Percentiles rank a stretch among this genome's conserved stretches.
Conservation (phyloP, 2,888 invertebrate genomes). For the Theristus sp. region DNA sequence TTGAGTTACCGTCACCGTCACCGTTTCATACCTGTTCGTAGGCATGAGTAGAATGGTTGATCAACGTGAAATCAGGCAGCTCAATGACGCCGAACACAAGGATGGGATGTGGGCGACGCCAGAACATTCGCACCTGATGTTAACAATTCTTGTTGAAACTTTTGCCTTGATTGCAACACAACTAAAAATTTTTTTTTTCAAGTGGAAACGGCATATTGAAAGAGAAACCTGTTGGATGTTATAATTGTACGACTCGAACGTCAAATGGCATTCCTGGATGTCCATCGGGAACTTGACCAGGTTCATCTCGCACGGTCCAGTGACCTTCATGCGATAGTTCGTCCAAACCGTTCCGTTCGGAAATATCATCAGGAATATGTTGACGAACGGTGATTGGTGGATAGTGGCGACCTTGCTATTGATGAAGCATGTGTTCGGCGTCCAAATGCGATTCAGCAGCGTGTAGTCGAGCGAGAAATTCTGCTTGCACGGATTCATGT, state of each 20-base stretch:
- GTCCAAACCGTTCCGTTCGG: constrained; percentile 29
- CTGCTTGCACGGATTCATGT: constrained; percentile 25
- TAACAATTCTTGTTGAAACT: too few species aligned
- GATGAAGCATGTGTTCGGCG: constrained; percentile 27
- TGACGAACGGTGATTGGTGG: constrained; percentile 25
- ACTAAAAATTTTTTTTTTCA: too few species aligned
- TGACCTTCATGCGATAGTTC: constrained; percentile 25
- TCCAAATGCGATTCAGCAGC: constrained; percentile 24
- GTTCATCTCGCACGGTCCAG: constrained; percentile 26
- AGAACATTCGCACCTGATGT: constrained; percentile 27
- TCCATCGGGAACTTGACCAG: constrained; percentile 12
- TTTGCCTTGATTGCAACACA: too few species aligned
- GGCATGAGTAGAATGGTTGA: constrained; percentile 15
- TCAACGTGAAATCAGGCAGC: constrained; percentile 24
- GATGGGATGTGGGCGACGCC: constrained; percentile 22
- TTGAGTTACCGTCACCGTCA: too few species aligned
- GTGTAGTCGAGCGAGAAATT: constrained; percentile 25
- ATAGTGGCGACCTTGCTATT: constrained; percentile 26
- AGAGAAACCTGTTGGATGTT: too few species aligned
- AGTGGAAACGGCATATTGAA: too few species aligned
- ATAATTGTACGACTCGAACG: constrained; percentile 27
- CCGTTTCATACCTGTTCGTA: constrained; percentile 16
- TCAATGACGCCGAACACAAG: constrained; percentile 24
- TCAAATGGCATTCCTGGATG: constrained; percentile 17
- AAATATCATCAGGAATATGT: constrained; percentile 28